Percentiles rank a stretch among this genome's conserved stretches.
Evolutionary conservation across 2,797 vertebrate genomes (phyloP).

Genomic region (Rachycentron canadum): DNA sequence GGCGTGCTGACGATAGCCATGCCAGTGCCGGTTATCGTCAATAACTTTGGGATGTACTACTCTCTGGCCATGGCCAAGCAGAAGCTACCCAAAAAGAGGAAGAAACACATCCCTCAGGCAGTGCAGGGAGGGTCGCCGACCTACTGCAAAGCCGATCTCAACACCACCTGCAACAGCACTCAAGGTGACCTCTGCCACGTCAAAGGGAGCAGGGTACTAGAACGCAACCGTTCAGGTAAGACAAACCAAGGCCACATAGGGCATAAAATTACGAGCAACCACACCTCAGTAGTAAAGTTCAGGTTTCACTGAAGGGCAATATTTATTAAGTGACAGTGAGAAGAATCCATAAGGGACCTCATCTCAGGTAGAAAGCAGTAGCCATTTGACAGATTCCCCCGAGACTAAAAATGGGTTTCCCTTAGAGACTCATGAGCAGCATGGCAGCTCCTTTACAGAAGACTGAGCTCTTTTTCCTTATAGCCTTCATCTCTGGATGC

Average conservation of each 20-base stretch:
- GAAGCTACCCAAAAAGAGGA: constrained; percentile 96
- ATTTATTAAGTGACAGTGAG: constrained; percentile 22
- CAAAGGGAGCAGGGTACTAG: constrained; percentile 90
- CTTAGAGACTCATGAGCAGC: constrained; percentile 22
- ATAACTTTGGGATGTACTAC: constrained; percentile 99
- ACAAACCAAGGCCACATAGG: background rate
- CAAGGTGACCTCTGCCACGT: constrained; percentile 91
- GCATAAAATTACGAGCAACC: background rate
- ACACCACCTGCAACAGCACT: constrained; percentile 94
- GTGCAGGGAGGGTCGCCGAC: constrained; percentile 92
- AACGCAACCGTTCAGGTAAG: constrained; percentile 96
- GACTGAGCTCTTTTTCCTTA: constrained; percentile 35
- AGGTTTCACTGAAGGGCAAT: background rate
- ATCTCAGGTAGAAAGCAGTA: constrained; percentile 38
- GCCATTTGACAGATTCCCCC: constrained; percentile 44
- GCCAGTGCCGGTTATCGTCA: constrained; percentile 98
- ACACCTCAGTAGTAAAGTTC: constrained; percentile 2
- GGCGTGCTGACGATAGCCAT: constrained; percentile 99
- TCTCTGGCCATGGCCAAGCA: constrained; percentile 99
- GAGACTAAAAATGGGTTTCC: constrained; percentile 22
- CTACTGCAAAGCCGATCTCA: constrained; percentile 95
- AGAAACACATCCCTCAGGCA: constrained; percentile 96
- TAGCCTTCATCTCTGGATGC: constrained; percentile 53
- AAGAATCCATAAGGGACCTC: constrained; percentile 30
- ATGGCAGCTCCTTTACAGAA: constrained; percentile 17